Conservation (phyloP, 2,113 vertebrate species). For the Sapayoa aenigma region DNA sequence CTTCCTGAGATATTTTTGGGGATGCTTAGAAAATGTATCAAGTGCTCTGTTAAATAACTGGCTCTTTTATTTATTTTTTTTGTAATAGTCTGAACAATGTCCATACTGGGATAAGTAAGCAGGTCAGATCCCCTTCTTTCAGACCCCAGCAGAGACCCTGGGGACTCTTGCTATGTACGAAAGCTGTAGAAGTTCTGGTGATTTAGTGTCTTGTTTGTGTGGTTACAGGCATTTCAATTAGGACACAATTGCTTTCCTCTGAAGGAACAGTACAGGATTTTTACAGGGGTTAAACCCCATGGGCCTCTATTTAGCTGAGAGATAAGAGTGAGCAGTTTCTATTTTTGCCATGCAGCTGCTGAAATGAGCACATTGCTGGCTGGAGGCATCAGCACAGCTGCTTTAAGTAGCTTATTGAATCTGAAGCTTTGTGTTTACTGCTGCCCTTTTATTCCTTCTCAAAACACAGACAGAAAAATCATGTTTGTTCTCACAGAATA, state of each 20-base stretch:
- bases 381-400: conserved; percentile 39
- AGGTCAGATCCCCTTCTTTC: neutral
- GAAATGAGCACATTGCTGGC: conserved; percentile 29
- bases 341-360: conserved; percentile 48
- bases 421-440: conserved; percentile 10
- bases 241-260: neutral
- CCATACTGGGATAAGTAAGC: accelerated
- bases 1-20: neutral
- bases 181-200: neutral
- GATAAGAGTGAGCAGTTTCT: neutral
- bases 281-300: neutral
- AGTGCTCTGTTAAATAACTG: neutral
- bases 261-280: neutral
- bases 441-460: neutral
- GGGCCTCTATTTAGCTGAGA: neutral
- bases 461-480: neutral
- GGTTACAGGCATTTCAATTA: neutral
- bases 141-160: neutral
- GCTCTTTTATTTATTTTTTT: neutral
- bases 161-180: neutral
- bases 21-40: neutral
- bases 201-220: neutral
- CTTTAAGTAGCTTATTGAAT: conserved; percentile 1
- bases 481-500: neutral
- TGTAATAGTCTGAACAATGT: neutral